Base-by-base conservation (phyloP, 2,888 invertebrate species). In the Chrysolina oricalcia region DNA sequence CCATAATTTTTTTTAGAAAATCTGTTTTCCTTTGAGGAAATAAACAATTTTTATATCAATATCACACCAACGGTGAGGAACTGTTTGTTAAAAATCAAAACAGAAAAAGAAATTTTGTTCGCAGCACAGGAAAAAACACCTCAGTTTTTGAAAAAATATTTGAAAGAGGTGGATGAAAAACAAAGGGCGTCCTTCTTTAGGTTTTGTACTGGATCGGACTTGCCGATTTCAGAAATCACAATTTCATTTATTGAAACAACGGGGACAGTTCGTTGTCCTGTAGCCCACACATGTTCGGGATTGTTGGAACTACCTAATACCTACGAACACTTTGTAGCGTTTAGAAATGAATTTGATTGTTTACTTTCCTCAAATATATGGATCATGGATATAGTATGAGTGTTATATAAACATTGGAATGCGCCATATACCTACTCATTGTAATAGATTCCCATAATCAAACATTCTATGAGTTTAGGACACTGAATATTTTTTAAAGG, bases 201-300 rank as follows among this genome's bases (percentile, higher is more conserved):
- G 15, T 59, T 59, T 59, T 59, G 59, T 59, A 59, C 59, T 59
- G 59, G 59, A 27, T 59, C 59, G 59, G 59, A 59, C 23, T 23
- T 27, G 4, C 59, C 59, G 8, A 59, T 19, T 15, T 59, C 23
- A 8, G 2, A 59, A 17, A 59, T 59, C 13, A 59, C 59, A 8
- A 19, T 59, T 19, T 59, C 59, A 15, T 59, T 59, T 19, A 21
- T 23, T 59, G 59, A 59, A 19, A 23, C 23, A 23, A 23, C 59
- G 8, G 59, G 59, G 10, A 59, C 23, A 13, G 5, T 10, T 21
- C 59, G 59, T 23, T 59, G 59, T 59, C 59, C 59, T 23, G 15
- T 59, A 15, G 59, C 59, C 5, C 59, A 59, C 59, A 59, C 19
- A 53, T 53, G 53, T 53, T 59, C 59, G 15, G 23, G 59, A 6